phyloP scores from a whole-genome alignment of 2,797 vertebrate species.

The Anableps anableps region DNA sequence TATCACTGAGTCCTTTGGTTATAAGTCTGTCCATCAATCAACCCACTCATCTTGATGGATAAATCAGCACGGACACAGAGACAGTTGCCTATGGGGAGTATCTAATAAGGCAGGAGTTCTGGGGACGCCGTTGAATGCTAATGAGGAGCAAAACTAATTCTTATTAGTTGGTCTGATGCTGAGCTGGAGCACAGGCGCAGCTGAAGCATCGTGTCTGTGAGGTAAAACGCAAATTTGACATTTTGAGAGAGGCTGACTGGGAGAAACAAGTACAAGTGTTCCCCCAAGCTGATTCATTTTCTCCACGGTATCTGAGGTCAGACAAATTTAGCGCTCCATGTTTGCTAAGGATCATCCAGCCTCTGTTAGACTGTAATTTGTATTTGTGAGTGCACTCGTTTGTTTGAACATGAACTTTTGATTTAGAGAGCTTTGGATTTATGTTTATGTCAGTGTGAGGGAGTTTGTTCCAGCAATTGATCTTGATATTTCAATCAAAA shows the following conservation, averaged over 20 bases:
- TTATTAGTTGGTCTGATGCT: slow-evolving; percentile 42
- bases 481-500: slow-evolving; percentile 12
- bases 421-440: background rate
- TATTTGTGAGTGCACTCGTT: background rate
- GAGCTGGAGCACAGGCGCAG: slow-evolving; percentile 37
- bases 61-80: slow-evolving; percentile 26
- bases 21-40: background rate
- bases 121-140: slow-evolving; percentile 44
- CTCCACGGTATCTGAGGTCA: slow-evolving; percentile 58
- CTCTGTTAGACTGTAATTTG: slow-evolving; percentile 20
- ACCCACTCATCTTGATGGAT: background rate
- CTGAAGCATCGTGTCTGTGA: slow-evolving; percentile 35
- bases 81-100: slow-evolving; percentile 21
- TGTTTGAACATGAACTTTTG: slow-evolving; percentile 2
- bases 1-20: slow-evolving; percentile 3
- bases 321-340: slow-evolving; percentile 60
- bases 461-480: slow-evolving; percentile 8
- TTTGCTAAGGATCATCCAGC: slow-evolving; percentile 28
- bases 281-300: slow-evolving; percentile 60
- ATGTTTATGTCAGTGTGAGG: background rate
- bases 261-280: slow-evolving; percentile 64
- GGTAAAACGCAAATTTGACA: slow-evolving; percentile 68
- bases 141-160: slow-evolving; percentile 50
- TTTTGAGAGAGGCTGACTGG: slow-evolving; percentile 63
- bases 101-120: slow-evolving; percentile 34